Conservation (phyloP, 2,797 vertebrate genomes). For the Tenualosa thibaudeaui region DNA sequence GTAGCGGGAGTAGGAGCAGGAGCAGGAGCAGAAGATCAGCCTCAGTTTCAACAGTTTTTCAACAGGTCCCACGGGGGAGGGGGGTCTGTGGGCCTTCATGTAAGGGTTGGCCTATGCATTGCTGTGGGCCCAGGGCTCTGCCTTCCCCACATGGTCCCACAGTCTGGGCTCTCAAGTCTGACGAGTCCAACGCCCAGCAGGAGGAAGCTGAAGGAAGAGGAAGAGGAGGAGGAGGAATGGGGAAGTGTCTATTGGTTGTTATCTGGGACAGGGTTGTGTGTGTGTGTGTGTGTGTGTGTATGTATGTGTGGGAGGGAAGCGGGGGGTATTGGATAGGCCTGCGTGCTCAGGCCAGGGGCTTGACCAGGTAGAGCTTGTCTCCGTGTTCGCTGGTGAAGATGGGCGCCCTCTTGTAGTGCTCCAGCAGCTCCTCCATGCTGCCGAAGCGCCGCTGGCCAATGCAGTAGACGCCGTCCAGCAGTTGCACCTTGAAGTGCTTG, state of each 20-base stretch:
- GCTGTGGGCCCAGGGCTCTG: neutral
- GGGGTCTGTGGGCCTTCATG: neutral
- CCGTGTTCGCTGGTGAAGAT: constrained; percentile 99
- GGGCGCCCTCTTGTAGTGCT: constrained; percentile 99
- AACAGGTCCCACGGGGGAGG: neutral
- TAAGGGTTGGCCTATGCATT: neutral
- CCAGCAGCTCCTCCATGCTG: constrained; percentile 95
- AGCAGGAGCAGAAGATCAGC: no score
- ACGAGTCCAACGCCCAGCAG: neutral
- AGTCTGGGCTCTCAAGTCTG: neutral
- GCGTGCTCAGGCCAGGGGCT: constrained; percentile 72
- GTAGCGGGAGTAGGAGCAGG: neutral
- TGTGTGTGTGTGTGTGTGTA: constrained; percentile 28
- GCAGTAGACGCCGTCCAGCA: constrained; percentile 86
- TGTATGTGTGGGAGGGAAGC: constrained; percentile 35
- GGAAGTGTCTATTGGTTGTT: constrained; percentile 30
- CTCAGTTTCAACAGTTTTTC: neutral
- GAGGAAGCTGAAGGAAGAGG: neutral
- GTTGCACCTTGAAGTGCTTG: constrained; percentile 99
- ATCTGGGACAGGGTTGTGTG: constrained; percentile 37
- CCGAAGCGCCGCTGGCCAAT: constrained; percentile 94
- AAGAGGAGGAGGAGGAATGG: constrained; percentile 34
- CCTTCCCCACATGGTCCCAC: neutral
- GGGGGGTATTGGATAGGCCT: neutral
- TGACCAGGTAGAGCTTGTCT: constrained; percentile 96